These are phyloP conservation scores for Neoniphon sammara DNA, from an alignment of 2,797 vertebrate species.

Conservation along the genomic window DNA sequence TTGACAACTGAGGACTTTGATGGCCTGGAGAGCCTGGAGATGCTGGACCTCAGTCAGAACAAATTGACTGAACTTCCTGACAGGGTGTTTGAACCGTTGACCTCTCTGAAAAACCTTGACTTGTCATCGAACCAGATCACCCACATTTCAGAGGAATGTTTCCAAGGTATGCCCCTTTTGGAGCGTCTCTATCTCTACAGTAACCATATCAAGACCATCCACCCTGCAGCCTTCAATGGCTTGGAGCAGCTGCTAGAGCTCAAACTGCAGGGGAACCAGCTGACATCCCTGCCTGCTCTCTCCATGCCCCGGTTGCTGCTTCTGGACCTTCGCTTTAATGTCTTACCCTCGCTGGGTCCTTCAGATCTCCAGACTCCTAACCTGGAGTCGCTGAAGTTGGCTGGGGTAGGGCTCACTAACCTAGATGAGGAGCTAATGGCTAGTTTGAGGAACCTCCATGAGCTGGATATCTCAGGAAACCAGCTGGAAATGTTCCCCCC, in stretches of 20 bases:
- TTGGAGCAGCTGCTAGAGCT: conserved; percentile 91
- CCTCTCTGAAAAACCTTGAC: conserved; percentile 91
- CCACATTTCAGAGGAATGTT: conserved; percentile 90
- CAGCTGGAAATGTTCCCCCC: conserved; percentile 83
- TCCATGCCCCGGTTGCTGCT: conserved; percentile 88
- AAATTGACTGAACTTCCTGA: conserved; percentile 87
- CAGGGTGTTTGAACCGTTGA: conserved; percentile 88
- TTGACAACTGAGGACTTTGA: conserved; percentile 86
- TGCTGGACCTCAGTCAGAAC: conserved; percentile 96
- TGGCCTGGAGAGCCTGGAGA: conserved; percentile 84
- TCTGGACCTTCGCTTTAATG: conserved; percentile 93
- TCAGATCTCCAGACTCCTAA: conserved; percentile 85
- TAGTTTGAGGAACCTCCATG: conserved; percentile 89
- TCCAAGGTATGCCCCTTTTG: conserved; percentile 87
- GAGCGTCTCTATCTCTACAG: conserved; percentile 94
- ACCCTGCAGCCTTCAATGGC: conserved; percentile 87
- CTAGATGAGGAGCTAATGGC: conserved; percentile 87
- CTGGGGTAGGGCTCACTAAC: conserved; percentile 86
- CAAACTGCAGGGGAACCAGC: conserved; percentile 92
- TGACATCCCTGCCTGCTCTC: conserved; percentile 85
- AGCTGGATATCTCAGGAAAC: conserved; percentile 93
- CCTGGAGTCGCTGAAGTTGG: conserved; percentile 90
- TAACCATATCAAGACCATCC: conserved; percentile 90
- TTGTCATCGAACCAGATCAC: conserved; percentile 92
- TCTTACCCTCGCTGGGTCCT: conserved; percentile 79